Evolutionary conservation across 2,113 vertebrate species (phyloP).

Genomic region (Corythornis cristatus): DNA sequence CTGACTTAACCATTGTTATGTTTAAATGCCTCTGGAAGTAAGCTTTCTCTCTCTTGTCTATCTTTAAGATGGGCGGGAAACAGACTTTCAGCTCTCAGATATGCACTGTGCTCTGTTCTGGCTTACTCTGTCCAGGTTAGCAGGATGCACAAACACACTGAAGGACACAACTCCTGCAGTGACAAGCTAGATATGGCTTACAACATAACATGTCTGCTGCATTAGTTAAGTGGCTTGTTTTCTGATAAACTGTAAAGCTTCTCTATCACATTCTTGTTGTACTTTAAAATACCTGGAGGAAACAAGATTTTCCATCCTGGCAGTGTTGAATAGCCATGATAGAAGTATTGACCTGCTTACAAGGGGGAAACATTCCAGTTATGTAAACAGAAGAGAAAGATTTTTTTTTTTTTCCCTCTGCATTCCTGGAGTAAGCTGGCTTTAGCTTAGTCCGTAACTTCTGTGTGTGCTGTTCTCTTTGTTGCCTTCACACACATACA

Average conservation of each 20-base stretch:
- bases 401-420: constrained; percentile 11
- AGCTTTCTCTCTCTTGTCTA: neutral
- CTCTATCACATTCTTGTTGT: neutral
- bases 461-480: neutral
- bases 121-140: constrained; percentile 16
- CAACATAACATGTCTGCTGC: neutral
- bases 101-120: neutral
- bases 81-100: neutral
- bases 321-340: neutral
- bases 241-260: constrained; percentile 1
- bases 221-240: neutral
- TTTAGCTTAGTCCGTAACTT: constrained; percentile 43
- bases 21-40: constrained; percentile 11
- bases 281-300: constrained; percentile 27
- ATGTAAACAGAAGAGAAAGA: constrained; percentile 45
- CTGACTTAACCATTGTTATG: neutral
- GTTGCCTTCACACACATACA: neutral
- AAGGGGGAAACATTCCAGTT: constrained; percentile 47
- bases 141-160: neutral
- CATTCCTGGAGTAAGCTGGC: constrained; percentile 58
- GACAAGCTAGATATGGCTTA: neutral
- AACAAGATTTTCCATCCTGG: constrained; percentile 15
- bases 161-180: neutral
- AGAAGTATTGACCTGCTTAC: constrained; percentile 31
- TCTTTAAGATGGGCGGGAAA: neutral